Conservation (phyloP, 2,888 invertebrate genomes). For the Lissonota sp. region DNA sequence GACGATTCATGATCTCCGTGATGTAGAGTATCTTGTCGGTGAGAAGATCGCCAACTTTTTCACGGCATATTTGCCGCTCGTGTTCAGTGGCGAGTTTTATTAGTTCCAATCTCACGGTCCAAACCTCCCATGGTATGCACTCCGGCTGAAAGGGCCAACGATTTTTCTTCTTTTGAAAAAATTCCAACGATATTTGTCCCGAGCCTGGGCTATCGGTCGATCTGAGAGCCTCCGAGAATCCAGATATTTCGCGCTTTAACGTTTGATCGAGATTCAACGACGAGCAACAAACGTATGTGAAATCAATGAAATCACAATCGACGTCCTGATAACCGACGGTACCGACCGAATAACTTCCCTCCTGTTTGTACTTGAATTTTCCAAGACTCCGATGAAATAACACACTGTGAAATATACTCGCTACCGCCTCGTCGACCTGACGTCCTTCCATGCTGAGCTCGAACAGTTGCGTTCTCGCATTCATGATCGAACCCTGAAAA, state of each 20-base stretch:
- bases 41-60: conserved; percentile 93
- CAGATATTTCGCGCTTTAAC: conserved; percentile 90
- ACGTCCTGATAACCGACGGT: conserved; percentile 98
- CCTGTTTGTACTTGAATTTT: conserved; percentile 97
- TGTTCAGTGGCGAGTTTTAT: conserved; percentile 94
- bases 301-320: conserved; percentile 98
- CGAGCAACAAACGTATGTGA: conserved; percentile 98
- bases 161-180: conserved; percentile 95
- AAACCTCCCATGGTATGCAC: conserved; percentile 99
- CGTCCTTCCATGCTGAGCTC: conserved; percentile 94
- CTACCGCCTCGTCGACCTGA: conserved; percentile 96
- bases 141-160: conserved; percentile 95
- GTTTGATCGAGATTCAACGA: conserved; percentile 91
- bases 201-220: conserved; percentile 88
- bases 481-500: conserved; percentile 85
- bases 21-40: conserved; percentile 97
- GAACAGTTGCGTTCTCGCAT: conserved; percentile 92
- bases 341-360: conserved; percentile 97
- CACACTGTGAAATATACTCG: conserved; percentile 96
- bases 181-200: conserved; percentile 96
- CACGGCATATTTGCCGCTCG: conserved; percentile 94
- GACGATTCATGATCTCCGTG: conserved; percentile 97
- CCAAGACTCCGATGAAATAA: conserved; percentile 95
- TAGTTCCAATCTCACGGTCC: conserved; percentile 97
- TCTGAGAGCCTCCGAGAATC: conserved; percentile 91